Evolutionary conservation across 2,888 invertebrate genomes (phyloP).

Genomic region (Tenthredo livida): DNA sequence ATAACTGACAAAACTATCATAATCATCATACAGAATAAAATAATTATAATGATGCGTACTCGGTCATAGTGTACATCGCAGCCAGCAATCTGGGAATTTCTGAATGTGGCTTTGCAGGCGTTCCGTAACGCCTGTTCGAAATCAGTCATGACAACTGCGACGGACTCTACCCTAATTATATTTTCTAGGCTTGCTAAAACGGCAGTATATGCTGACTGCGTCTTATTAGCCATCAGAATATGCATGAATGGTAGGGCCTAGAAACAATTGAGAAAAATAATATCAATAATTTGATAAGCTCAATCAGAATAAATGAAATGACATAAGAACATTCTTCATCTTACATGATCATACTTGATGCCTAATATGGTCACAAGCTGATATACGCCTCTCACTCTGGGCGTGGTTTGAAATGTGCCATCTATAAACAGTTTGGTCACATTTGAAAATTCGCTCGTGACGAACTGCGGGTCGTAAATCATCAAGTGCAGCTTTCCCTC

Average conservation of each 20-base stretch:
- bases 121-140: too few species aligned
- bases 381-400: neutral
- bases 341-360: constrained; percentile 36
- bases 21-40: too few species aligned
- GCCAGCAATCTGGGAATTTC: too few species aligned
- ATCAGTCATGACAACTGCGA: too few species aligned
- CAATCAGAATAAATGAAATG: neutral
- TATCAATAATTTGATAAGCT: neutral
- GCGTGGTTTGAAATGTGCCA: too few species aligned
- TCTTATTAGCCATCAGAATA: constrained; percentile 34
- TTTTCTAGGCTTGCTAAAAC: constrained; percentile 3
- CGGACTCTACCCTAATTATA: too few species aligned
- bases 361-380: constrained; percentile 41
- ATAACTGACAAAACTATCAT: too few species aligned
- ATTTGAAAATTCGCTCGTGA: neutral
- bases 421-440: constrained; percentile 7
- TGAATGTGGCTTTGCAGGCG: too few species aligned
- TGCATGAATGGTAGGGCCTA: constrained; percentile 45
- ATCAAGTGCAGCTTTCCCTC: neutral
- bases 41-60: too few species aligned
- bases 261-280: neutral
- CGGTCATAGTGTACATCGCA: too few species aligned
- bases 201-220: constrained; percentile 29
- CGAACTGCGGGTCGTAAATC: neutral
- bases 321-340: neutral